Base-by-base conservation (phyloP, 1,140 invertebrate species). In the Scaptomyza montana region DNA sequence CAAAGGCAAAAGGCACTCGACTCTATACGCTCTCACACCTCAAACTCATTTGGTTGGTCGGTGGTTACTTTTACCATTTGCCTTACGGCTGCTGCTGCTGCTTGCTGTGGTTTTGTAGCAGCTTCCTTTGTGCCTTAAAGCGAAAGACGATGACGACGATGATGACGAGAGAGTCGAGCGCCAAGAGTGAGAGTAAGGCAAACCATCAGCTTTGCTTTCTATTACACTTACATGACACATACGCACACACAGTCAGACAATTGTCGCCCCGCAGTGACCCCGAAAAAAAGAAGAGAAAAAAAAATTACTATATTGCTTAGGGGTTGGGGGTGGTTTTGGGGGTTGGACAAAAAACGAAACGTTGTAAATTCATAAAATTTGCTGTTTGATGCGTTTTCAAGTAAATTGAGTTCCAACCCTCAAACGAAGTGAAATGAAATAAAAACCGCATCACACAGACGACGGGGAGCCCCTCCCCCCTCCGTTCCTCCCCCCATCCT, bases 321-420 rank as follows among this genome's bases (percentile, higher is more conserved):
- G 36, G 9, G 61, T 28, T 8, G 57, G 54, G 54, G 62, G 43
- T 45, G 21, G n/a, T 50, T 16, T 28, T 33, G 50, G 50, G 73
- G 64, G 60, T n/a, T 21, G 25, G 47, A 51, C 57, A 66, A 85
- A 73, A 60, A 78, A 74, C 77, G 84, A 87, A 87, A 84, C 79
- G 84, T 89, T 87, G 84, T 87, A 87, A 87, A 87, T 87, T 87
- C 84, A 87, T 87, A 87, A 87, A 87, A 87, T 87, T 87, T 87
- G 84, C 84, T 87, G 84, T 87, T 87, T 89, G 84, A 87, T 87
- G 84, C 84, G 84, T 87, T 87, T 87, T 84, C 84, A 87, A 89
- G 84, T 89, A 87, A 87, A 87, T 87, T 87, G 84, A 87, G 84
- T 87, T 87, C 84, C 82, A 87, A 87, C 84, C 84, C 84, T 84